phyloP scores from a whole-genome alignment of 2,113 vertebrate species.

The Probosciger aterrimus region DNA sequence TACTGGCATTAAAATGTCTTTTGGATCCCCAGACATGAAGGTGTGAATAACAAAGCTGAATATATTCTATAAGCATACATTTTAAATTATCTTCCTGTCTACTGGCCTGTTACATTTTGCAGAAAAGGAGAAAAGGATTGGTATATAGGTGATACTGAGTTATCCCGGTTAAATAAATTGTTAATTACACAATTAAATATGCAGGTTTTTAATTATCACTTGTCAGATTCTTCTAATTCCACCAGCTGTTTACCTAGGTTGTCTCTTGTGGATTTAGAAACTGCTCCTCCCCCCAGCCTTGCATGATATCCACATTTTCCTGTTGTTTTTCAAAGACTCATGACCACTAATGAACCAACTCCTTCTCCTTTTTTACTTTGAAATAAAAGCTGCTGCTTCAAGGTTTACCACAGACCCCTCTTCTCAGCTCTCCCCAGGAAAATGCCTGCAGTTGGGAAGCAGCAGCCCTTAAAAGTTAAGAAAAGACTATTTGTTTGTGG shows the following conservation, averaged over 20 bases:
- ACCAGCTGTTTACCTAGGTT: constrained; percentile 16
- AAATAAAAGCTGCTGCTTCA: neutral
- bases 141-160: neutral
- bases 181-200: neutral
- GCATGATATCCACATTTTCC: neutral
- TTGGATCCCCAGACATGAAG: neutral
- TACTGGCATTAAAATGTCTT: neutral
- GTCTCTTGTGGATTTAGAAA: neutral
- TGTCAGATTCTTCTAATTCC: constrained; percentile 1
- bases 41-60: neutral
- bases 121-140: neutral
- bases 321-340: neutral
- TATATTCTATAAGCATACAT: neutral
- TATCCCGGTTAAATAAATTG: neutral
- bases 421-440: neutral
- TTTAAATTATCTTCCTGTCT: neutral
- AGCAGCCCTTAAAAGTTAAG: neutral
- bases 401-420: neutral
- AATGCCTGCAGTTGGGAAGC: neutral
- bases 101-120: neutral
- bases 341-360: neutral
- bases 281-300: neutral
- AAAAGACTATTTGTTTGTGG: neutral
- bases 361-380: neutral
- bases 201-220: constrained; percentile 23